Conservation (phyloP, 2,888 invertebrate genomes). For the Parnassius mnemosyne region DNA sequence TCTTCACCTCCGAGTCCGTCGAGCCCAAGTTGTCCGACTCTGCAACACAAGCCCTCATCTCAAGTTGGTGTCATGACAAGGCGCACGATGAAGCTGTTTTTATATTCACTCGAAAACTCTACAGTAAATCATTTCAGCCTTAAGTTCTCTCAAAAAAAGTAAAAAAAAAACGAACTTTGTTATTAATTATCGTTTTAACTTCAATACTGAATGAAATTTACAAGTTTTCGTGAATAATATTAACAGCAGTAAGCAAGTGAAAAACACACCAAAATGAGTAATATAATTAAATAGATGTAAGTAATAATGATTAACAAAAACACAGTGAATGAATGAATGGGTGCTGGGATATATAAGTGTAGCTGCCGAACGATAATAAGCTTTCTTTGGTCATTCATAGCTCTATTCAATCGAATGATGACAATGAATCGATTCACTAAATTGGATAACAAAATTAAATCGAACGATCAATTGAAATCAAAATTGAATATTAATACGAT, state of each 20-base stretch:
- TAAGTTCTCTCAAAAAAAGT: no score
- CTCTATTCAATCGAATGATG: conserved; percentile 20
- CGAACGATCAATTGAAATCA: conserved; percentile 32
- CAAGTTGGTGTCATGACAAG: conserved; percentile 12
- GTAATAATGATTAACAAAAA: conserved; percentile 23
- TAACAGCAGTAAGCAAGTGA: conserved; percentile 41
- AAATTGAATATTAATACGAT: conserved; percentile 43
- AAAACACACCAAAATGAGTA: conserved; percentile 30
- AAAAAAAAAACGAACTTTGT: no score
- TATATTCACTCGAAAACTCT: conserved; percentile 28
- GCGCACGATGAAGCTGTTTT: conserved; percentile 39
- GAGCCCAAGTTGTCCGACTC: conserved; percentile 97
- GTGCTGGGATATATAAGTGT: conserved; percentile 10
- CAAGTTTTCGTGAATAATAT: conserved; percentile 38
- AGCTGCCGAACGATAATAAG: conserved; percentile 14
- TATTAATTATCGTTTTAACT: no score
- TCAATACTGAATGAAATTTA: background rate
- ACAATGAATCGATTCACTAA: conserved; percentile 38
- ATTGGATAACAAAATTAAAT: conserved; percentile 33
- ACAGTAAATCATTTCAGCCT: no score
- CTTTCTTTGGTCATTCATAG: conserved; percentile 12
- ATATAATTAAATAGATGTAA: conserved; percentile 22
- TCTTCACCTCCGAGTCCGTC: conserved; percentile 96
- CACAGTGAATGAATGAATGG: conserved; percentile 5
- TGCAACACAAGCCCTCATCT: conserved; percentile 64